These are phyloP conservation scores for Drosophila repletoides DNA, from an alignment of 1,140 invertebrate genomes.

Conservation along the genomic window DNA sequence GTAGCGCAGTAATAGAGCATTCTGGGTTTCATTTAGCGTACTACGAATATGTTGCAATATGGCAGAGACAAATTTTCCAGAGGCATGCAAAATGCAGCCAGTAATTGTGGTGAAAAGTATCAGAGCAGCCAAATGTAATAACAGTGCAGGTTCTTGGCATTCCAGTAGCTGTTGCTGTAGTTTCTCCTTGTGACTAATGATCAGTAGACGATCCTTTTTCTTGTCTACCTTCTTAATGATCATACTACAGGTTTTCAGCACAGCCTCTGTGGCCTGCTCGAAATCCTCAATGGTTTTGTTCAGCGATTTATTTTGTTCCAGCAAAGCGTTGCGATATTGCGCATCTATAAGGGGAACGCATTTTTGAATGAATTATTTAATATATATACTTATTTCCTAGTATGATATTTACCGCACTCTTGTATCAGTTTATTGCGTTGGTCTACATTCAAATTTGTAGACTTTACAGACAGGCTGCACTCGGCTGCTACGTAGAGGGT, in stretches of 20 bases:
- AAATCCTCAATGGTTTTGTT: slow-evolving; percentile 89
- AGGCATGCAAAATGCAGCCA: slow-evolving; percentile 93
- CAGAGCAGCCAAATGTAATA: slow-evolving; percentile 91
- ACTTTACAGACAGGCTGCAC: slow-evolving; percentile 84
- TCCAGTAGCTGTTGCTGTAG: slow-evolving; percentile 90
- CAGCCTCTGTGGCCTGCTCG: slow-evolving; percentile 87
- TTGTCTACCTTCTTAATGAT: slow-evolving; percentile 94
- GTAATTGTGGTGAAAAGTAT: slow-evolving; percentile 92
- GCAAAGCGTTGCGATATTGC: slow-evolving; percentile 86
- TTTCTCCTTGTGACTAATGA: slow-evolving; percentile 90
- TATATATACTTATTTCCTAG: not conserved
- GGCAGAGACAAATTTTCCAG: slow-evolving; percentile 93
- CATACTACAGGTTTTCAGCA: slow-evolving; percentile 90
- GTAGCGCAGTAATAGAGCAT: slow-evolving; percentile 86
- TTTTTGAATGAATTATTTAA: not conserved
- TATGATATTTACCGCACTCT: slow-evolving; percentile 82
- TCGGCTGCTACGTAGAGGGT: slow-evolving; percentile 88
- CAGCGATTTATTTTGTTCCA: slow-evolving; percentile 86
- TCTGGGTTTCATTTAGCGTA: slow-evolving; percentile 86
- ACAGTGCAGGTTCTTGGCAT: slow-evolving; percentile 90
- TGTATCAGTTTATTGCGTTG: slow-evolving; percentile 87
- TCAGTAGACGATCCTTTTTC: slow-evolving; percentile 91
- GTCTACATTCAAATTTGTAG: slow-evolving; percentile 85
- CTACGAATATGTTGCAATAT: slow-evolving; percentile 89
- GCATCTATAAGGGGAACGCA: slow-evolving; percentile 26